Evolutionary conservation across 2,797 vertebrate genomes (phyloP).

Genomic region (Chiroxiphia lanceolata): DNA sequence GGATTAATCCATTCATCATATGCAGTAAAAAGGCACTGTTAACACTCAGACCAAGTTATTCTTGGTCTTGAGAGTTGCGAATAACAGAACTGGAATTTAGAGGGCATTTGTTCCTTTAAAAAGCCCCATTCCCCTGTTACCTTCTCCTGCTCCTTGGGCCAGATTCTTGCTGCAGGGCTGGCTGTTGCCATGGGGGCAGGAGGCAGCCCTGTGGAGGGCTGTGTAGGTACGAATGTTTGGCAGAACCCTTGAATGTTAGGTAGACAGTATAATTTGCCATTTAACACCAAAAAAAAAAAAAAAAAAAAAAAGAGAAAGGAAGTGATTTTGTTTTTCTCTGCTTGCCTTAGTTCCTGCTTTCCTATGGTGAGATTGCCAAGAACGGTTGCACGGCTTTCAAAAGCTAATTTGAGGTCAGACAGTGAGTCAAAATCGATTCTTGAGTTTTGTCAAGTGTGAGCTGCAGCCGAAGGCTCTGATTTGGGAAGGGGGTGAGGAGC

Average conservation of each 20-base stretch:
- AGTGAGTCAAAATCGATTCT: constrained; percentile 5
- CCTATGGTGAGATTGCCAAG: not conserved
- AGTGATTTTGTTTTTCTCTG: constrained; percentile 5
- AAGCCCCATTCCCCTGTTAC: not conserved
- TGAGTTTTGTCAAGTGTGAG: constrained; percentile 20
- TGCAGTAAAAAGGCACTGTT: not conserved
- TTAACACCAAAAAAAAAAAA: not conserved
- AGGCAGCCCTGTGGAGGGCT: not conserved
- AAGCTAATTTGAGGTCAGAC: constrained; percentile 50
- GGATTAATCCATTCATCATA: constrained; percentile 1
- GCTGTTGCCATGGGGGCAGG: constrained; percentile 31
- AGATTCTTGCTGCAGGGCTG: constrained; percentile 11
- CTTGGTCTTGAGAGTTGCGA: not conserved
- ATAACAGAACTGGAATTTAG: not conserved
- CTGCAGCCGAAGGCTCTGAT: not conserved
- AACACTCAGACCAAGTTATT: not conserved
- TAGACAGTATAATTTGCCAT: constrained; percentile 11
- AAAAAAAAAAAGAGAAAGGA: not conserved
- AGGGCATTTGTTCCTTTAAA: not conserved
- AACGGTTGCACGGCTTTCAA: not conserved
- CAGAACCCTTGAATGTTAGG: not conserved
- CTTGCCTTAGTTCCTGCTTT: constrained; percentile 30
- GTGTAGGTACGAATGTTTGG: constrained; percentile 24
- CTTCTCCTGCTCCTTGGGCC: not conserved
- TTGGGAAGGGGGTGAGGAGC: not conserved